Base-by-base conservation (phyloP, 2,113 vertebrate species). In the Erythrocercus mccallii region DNA sequence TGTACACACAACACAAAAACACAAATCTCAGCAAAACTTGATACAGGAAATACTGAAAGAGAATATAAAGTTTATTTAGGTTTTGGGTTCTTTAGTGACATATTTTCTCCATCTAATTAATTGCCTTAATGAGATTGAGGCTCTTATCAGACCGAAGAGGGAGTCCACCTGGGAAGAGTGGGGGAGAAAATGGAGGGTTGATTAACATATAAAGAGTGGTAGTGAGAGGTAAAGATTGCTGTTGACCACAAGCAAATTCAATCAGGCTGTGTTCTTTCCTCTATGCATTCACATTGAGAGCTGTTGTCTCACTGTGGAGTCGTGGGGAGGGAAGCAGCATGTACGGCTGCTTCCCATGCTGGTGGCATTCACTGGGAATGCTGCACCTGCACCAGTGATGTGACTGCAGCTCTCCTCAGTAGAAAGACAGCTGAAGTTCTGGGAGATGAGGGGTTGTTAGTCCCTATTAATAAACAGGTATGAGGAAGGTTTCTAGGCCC, bases 211-310 rank as follows among this genome's bases (percentile, higher is more conserved):
- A 81, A 92, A 82, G 51, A 53, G 33, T 42, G 27, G 44, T 64
- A 89, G 47, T 42, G 57, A 94, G 71, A 91, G 17, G 69, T 90
- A 50, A 93, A 61, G 65, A 54, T 73, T 95, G 44, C 72, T 90
- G 79, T 90, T 93, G 91, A 50, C 62, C 69, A 62, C 7, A 45
- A 87, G 88, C 25, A 94, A 96, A 94, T 92, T 74, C 76, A 91
- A 61, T 95, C 86, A 88, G 72, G 30, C 79, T 64, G 2, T 77
- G 73, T 94, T 70, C 72, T 90, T 92, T 87, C 72, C 79, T 69
- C 37, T n/a, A 66, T 16, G 10, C 92, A 96, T 96, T 90, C 79
- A 86, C 57, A 61, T 40, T 68, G 68, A 47, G 84, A 84, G 60
- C 53, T 81, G 50, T 90, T 83, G 95, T 51, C 70, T 65, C 57